These are phyloP conservation scores for Eustalomyia histrio DNA, from an alignment of 2,888 invertebrate species.

Conservation along the genomic window DNA sequence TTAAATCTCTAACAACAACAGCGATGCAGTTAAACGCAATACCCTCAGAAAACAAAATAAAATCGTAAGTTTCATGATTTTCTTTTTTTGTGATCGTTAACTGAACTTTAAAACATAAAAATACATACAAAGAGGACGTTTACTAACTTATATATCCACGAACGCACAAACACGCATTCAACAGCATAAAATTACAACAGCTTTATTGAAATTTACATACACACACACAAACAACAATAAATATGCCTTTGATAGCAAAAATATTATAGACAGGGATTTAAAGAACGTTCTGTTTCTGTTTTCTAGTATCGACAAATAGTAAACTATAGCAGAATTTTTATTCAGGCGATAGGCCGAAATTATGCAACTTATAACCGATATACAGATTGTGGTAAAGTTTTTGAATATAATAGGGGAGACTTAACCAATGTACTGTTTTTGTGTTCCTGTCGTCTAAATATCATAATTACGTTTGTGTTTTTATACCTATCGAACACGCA, in stretches of 20 bases:
- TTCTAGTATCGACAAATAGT: too few relatives aligned
- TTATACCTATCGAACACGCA: too few relatives aligned
- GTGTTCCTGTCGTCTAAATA: too few relatives aligned
- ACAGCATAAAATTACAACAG: constrained; percentile 7
- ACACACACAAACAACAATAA: not conserved
- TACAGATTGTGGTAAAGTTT: too few relatives aligned
- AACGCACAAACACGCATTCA: not conserved
- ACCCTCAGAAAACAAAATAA: constrained; percentile 31
- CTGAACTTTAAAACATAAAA: not conserved
- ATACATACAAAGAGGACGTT: not conserved
- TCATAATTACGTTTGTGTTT: too few relatives aligned
- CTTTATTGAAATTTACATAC: not conserved
- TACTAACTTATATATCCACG: not conserved
- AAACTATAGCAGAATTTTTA: too few relatives aligned
- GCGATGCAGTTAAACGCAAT: constrained; percentile 51
- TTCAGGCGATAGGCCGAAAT: too few relatives aligned
- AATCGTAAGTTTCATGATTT: constrained; percentile 45
- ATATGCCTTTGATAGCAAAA: not conserved
- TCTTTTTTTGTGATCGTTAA: constrained; percentile 11
- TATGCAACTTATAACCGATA: too few relatives aligned
- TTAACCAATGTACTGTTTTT: too few relatives aligned
- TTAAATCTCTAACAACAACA: constrained; percentile 25
- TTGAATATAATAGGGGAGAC: too few relatives aligned
- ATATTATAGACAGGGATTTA: not conserved
- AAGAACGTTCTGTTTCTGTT: too few relatives aligned